Evolutionary conservation across 1,140 invertebrate genomes (phyloP).

Genomic region (Cardiocondyla obscurior): DNA sequence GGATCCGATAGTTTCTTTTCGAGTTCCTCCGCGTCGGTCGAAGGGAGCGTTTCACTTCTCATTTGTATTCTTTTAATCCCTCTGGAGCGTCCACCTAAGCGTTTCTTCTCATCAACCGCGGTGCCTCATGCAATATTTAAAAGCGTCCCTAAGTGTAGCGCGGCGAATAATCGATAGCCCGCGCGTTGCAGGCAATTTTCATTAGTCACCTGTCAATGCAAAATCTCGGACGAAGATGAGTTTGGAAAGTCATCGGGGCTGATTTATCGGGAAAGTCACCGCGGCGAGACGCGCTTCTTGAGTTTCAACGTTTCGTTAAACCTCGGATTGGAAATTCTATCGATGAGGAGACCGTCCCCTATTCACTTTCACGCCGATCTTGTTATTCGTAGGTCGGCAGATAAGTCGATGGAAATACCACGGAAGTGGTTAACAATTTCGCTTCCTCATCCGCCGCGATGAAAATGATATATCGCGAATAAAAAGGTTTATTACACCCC

Average conservation of each 20-base stretch:
- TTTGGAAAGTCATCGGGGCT: constrained; percentile 61
- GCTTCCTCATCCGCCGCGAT: neutral
- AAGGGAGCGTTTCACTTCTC: neutral
- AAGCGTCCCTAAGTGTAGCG: neutral
- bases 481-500: constrained; percentile 34
- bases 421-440: constrained; percentile 46
- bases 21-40: neutral
- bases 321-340: neutral
- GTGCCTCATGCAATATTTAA: neutral
- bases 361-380: constrained; percentile 71
- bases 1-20: neutral
- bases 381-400: neutral
- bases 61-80: neutral
- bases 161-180: neutral
- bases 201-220: neutral
- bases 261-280: constrained; percentile 39
- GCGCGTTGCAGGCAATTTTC: neutral
- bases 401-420: constrained; percentile 49
- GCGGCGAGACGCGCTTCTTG: constrained; percentile 52
- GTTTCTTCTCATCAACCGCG: neutral
- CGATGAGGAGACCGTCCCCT: constrained; percentile 45
- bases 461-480: constrained; percentile 7
- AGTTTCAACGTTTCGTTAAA: constrained; percentile 51
- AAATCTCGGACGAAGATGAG: neutral
- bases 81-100: neutral